These are phyloP conservation scores for Drosophila dunni DNA, from an alignment of 1,140 invertebrate species.

Conservation along the genomic window DNA sequence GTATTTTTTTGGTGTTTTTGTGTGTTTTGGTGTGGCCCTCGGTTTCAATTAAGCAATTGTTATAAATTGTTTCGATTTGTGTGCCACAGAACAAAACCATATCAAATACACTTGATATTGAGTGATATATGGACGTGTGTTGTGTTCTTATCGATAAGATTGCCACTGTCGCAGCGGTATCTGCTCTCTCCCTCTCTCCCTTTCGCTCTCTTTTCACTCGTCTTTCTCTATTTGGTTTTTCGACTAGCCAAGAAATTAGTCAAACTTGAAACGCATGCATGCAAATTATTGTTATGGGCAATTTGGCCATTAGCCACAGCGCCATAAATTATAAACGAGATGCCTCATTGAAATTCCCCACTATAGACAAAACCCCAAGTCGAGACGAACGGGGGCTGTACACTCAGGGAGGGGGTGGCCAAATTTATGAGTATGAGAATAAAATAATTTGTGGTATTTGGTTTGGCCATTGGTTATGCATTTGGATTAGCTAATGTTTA, in stretches of 20 bases:
- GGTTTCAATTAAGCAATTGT: conserved; percentile 80
- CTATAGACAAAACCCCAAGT: conserved; percentile 25
- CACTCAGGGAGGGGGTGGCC: conserved; percentile 7
- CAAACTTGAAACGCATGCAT: conserved; percentile 69
- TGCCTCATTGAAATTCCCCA: conserved; percentile 75
- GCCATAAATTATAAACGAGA: conserved; percentile 75
- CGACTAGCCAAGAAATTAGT: conserved; percentile 64
- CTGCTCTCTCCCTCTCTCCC: conserved; percentile 5
- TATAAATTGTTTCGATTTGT: conserved; percentile 73
- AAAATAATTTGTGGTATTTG: conserved; percentile 61
- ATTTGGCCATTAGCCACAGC: conserved; percentile 77
- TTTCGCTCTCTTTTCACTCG: background rate
- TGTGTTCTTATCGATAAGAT: conserved; percentile 44
- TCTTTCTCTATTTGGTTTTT: conserved; percentile 13
- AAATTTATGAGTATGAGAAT: conserved; percentile 34
- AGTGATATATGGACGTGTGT: conserved; percentile 65
- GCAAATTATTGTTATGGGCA: conserved; percentile 79
- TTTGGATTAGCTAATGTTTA: conserved; percentile 53
- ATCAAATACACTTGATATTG: conserved; percentile 62
- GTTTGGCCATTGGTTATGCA: conserved; percentile 62
- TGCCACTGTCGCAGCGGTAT: conserved; percentile 10
- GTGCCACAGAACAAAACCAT: conserved; percentile 9
- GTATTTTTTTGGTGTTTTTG: background rate
- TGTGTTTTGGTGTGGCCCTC: conserved; percentile 34
- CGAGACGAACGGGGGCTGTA: background rate